Base-by-base conservation (phyloP, 2,888 invertebrate species). In the Anoplius nigerrimus region DNA sequence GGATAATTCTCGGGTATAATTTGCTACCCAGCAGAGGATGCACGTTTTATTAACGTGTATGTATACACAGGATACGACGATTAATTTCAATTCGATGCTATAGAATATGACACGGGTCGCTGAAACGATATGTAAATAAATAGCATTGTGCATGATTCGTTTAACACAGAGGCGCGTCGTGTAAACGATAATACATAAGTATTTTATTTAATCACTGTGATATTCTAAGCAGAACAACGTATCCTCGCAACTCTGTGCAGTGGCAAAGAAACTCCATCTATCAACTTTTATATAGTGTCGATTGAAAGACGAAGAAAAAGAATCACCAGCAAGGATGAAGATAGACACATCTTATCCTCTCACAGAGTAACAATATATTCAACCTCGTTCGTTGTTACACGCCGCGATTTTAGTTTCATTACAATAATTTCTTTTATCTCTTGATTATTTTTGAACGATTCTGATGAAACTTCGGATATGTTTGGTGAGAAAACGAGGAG, bases 141-240 rank as follows among this genome's bases (percentile, higher is more conserved):
- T 48, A 48, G 48, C 48, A 48, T 48, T 48, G 18, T 18, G 18
- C 13, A 48, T 48, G 1, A 2, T 48, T 48, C 48, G 18, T 48
- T 48, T 48, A 48, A 48, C n/a, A 18, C 48, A 48, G 8, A 5
- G 34, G 8, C 34, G 11, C 34, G 34, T 34, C 11, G 11, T 1
- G 16, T 48, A 18, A 57, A 56, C 53, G 24, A 55, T 51, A 46
- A n/a, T 46, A 51, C 20, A 66, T 42, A 20, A 34, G 20, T 42
- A 20, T 66, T 61, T 56, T 66, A 45, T 60, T 66, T 66, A 53
- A 61, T 51, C 27, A 34, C 20, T 58, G 52, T 20, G 52, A 43
- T 56, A 43, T 60, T 63, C 34, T 20, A 42, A 53, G 18, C 52
- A 34, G 11, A 34, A 11, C 11, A n/a, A 34, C 43, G 52, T 21